Percentiles rank a stretch among this genome's conserved stretches.
Evolutionary conservation across 2,888 invertebrate species (phyloP).

Genomic region (Eulithis prunata): DNA sequence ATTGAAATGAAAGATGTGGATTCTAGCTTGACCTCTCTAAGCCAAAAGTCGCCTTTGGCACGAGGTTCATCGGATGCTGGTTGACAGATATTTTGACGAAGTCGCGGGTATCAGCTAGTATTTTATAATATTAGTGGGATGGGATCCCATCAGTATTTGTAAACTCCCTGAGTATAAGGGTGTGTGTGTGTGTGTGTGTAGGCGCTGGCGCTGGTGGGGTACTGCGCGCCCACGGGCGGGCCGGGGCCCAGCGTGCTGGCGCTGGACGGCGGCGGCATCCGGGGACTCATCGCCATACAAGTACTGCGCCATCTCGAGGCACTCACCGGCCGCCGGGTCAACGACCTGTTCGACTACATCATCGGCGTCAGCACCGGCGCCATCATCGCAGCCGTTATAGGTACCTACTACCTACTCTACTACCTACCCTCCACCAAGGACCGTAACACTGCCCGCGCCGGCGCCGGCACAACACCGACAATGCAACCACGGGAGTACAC

Average conservation of each 20-base stretch:
- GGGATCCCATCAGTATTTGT: no score
- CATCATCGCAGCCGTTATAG: slow-evolving; percentile 89
- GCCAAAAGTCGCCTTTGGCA: no score
- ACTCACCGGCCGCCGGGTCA: slow-evolving; percentile 86
- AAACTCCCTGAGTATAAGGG: background rate
- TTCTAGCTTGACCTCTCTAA: no score
- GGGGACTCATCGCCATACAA: slow-evolving; percentile 94
- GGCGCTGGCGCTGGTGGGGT: slow-evolving; percentile 89
- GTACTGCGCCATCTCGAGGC: slow-evolving; percentile 91
- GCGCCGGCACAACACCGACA: no score
- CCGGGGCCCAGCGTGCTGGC: slow-evolving; percentile 91
- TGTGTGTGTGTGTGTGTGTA: slow-evolving; percentile 37
- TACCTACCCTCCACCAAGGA: no score
- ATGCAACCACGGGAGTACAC: no score
- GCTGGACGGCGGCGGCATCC: slow-evolving; percentile 96
- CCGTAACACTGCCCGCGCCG: no score
- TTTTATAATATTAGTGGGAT: no score
- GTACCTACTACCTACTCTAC: slow-evolving; percentile 72
- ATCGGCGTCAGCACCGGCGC: slow-evolving; percentile 94
- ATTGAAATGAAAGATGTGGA: no score
- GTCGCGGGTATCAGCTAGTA: no score
- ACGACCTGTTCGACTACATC: slow-evolving; percentile 94
- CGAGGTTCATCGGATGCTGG: no score
- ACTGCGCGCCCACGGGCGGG: slow-evolving; percentile 87
- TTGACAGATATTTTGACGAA: no score